Evolutionary conservation across 2,113 vertebrate genomes (phyloP), one percentile per base, ranked within the genome.

Genomic region (Pseudorasbora parva): DNA sequence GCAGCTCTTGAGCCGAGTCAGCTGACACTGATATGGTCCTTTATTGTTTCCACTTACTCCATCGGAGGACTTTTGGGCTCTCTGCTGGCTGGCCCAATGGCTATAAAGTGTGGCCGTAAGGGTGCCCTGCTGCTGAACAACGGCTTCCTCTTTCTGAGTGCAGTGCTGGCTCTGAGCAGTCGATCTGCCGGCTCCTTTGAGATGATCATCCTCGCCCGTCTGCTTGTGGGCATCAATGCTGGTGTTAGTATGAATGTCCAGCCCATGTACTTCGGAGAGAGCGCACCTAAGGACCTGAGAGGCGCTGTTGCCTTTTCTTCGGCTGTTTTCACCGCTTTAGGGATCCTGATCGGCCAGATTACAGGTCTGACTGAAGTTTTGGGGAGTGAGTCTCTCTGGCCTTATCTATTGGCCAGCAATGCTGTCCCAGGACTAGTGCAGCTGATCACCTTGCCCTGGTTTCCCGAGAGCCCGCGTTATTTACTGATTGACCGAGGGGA

Each of bases 181-280:
- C 83, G 66, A 33, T 37, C 62, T 51, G 95, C 94, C 0, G 92
- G 84, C 25, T 97, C 95, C 8, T 96, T 96, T 54, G 97, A 98
- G 89, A 96, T 99, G 95, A 92, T 99, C 57, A 85, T 97, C 86
- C 30, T 96, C 0, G 94, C 96, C 27, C 94, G 97, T 3, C 86
- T 97, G 60, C 90, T 98, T 0, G 88, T 94, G 27, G 97, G 97
- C 0, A 5, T 98, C 27, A 97, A 95, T 81, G 91, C 92, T 72
- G 96, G 97, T 0, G 91, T 98, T 8, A 95, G 97, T 85, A 96
- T 98, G 95, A 97, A 93, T 4, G 81, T 97, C 68, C 97, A 98
- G 92, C 96, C 96, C 5, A 97, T 97, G 96, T 98, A 97, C 68
- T 94, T 98, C 60, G 96, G 95, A 0, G 97, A 97, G 87, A 97